Conservation (phyloP, 2,888 invertebrate species). For the Cheilosia vernalis region DNA sequence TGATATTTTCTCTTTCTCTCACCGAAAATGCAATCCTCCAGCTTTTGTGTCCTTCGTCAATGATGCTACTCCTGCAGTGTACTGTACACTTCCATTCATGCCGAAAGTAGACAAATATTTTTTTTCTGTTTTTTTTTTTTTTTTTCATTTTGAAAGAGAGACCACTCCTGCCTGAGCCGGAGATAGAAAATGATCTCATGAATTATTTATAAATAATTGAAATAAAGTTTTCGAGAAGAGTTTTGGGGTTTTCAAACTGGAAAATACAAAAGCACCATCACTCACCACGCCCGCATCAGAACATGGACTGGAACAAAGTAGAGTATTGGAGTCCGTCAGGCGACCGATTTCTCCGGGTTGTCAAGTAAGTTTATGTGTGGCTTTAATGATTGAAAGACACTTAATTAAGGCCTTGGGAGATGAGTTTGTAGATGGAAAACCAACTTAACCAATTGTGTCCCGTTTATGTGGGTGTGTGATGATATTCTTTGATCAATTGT, state of each 20-base stretch:
- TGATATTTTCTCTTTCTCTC: slow-evolving; percentile 41
- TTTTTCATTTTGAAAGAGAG: slow-evolving; percentile 1
- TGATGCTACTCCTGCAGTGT: slow-evolving; percentile 32
- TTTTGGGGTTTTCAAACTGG: slow-evolving; percentile 16
- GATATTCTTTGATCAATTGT: too few relatives aligned
- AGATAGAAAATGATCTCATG: slow-evolving; percentile 70
- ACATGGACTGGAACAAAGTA: slow-evolving; percentile 23
- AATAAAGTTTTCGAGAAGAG: slow-evolving; percentile 63
- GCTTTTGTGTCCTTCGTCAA: slow-evolving; percentile 1
- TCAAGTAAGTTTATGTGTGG: slow-evolving; percentile 18
- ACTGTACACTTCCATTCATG: slow-evolving; percentile 31
- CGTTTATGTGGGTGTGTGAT: too few relatives aligned
- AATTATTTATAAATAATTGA: slow-evolving; percentile 74
- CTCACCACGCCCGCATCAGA: neutral
- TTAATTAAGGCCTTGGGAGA: neutral
- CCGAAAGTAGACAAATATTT: slow-evolving; percentile 60
- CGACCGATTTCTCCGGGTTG: neutral
- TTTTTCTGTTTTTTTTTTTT: slow-evolving; percentile 7
- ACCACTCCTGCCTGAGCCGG: slow-evolving; percentile 45
- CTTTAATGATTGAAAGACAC: neutral
- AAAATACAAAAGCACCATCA: slow-evolving; percentile 11
- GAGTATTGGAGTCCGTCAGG: neutral
- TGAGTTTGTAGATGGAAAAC: too few relatives aligned
- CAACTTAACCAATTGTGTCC: too few relatives aligned
- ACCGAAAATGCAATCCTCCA: slow-evolving; percentile 57